A percentile compares a stretch with the other conserved stretches of the same genome.
Conservation (phyloP, 2,888 invertebrate genomes). For the Blera fallax region DNA sequence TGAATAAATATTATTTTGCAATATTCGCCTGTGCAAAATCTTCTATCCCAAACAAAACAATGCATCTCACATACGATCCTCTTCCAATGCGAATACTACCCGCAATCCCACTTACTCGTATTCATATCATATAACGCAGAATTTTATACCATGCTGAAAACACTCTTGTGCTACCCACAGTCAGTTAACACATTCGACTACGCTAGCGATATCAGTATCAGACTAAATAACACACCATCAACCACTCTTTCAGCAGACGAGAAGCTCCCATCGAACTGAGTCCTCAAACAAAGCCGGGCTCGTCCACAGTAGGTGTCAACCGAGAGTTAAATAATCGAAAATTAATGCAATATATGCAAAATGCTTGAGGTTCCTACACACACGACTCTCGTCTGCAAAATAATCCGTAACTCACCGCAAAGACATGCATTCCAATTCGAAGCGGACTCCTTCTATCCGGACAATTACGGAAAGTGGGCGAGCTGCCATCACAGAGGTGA, state of each 20-base stretch:
- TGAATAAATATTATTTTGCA: neutral
- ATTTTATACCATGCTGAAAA: conserved; percentile 26
- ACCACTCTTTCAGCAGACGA: conserved; percentile 16
- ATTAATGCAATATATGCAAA: conserved; percentile 68
- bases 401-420: conserved; percentile 30
- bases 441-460: conserved; percentile 18
- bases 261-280: conserved; percentile 12
- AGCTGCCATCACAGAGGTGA: conserved; percentile 37
- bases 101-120: neutral
- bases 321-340: conserved; percentile 62
- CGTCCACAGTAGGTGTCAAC: conserved; percentile 65
- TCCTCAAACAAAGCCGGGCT: conserved; percentile 19
- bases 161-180: conserved; percentile 32
- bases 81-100: neutral
- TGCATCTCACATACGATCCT: neutral
- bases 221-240: conserved; percentile 22
- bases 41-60: neutral
- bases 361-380: conserved; percentile 18
- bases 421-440: conserved; percentile 3
- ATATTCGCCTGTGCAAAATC: conserved; percentile 1
- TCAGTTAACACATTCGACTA: conserved; percentile 37
- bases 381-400: conserved; percentile 1
- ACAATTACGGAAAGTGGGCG: conserved; percentile 60
- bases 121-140: conserved; percentile 11
- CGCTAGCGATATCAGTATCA: neutral